phyloP scores from a whole-genome alignment of 2,888 invertebrate genomes.

The Schrankia costaestrigalis region DNA sequence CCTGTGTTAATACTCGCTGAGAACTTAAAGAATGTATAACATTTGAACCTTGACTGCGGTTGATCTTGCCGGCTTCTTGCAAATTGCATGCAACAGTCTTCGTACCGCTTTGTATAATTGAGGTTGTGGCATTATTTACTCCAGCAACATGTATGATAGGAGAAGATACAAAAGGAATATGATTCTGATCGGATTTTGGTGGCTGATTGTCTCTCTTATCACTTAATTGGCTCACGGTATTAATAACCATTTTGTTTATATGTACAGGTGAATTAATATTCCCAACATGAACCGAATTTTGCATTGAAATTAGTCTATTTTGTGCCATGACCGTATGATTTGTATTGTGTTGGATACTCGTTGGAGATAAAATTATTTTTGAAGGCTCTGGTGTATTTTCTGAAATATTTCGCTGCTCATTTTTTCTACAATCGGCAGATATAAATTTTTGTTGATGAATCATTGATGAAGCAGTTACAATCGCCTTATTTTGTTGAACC shows the following conservation, averaged over 20 bases:
- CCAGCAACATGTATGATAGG: conserved; percentile 66
- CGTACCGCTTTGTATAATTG: conserved; percentile 57
- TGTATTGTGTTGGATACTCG: conserved; percentile 54
- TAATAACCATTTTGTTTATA: conserved; percentile 62
- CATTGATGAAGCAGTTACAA: conserved; percentile 45
- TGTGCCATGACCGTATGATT: conserved; percentile 70
- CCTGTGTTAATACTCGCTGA: conserved; percentile 57
- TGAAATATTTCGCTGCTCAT: conserved; percentile 43
- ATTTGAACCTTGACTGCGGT: conserved; percentile 56
- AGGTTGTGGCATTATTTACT: conserved; percentile 49
- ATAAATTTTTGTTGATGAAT: conserved; percentile 66
- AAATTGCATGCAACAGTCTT: conserved; percentile 57
- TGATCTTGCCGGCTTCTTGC: conserved; percentile 52
- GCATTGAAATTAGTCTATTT: conserved; percentile 71
- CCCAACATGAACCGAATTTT: conserved; percentile 60
- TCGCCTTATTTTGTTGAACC: conserved; percentile 59
- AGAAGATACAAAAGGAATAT: conserved; percentile 46
- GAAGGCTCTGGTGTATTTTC: conserved; percentile 55
- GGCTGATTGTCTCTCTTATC: conserved; percentile 60
- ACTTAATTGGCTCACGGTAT: conserved; percentile 48
- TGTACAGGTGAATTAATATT: conserved; percentile 60
- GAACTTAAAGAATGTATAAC: conserved; percentile 66
- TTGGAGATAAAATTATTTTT: conserved; percentile 69
- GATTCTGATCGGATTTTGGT: conserved; percentile 56
- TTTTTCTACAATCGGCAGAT: conserved; percentile 52